These are phyloP conservation scores for Microtus pennsylvanicus DNA, from an alignment of 2,113 vertebrate genomes.

Conservation along the genomic window DNA sequence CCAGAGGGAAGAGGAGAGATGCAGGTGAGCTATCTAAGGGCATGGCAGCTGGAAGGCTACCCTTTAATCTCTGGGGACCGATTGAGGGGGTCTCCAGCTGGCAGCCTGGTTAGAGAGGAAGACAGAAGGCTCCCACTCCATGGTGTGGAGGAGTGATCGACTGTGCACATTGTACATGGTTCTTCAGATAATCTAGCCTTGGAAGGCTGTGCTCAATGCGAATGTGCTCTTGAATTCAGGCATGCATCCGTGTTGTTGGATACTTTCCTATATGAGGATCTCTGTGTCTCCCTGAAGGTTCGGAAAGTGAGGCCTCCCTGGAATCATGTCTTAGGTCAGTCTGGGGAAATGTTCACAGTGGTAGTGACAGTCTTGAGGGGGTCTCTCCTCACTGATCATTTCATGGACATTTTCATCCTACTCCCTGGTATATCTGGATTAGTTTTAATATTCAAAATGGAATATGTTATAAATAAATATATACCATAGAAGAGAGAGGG, in stretches of 20 bases:
- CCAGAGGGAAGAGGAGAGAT: background rate
- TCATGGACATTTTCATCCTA: background rate
- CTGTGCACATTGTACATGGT: background rate
- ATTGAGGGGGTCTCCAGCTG: background rate
- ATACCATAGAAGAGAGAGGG: background rate
- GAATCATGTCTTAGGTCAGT: background rate
- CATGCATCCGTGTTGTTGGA: background rate
- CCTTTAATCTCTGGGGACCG: background rate
- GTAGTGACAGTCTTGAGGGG: background rate
- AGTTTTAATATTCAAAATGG: conserved; percentile 16
- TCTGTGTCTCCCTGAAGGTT: background rate
- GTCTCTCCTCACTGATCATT: background rate
- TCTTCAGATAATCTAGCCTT: background rate
- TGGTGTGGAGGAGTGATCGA: background rate
- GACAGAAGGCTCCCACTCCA: background rate
- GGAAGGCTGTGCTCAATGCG: background rate
- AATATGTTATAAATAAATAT: background rate
- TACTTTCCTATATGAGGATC: background rate
- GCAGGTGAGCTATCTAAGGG: background rate
- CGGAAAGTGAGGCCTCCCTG: background rate
- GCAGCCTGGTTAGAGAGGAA: background rate
- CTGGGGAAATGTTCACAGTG: background rate
- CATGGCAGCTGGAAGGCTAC: background rate
- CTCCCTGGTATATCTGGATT: background rate
- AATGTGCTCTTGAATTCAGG: background rate